Percentiles rank a stretch among this genome's conserved stretches.
Evolutionary conservation across 2,797 vertebrate genomes (phyloP).

Genomic region (Characodon lateralis): DNA sequence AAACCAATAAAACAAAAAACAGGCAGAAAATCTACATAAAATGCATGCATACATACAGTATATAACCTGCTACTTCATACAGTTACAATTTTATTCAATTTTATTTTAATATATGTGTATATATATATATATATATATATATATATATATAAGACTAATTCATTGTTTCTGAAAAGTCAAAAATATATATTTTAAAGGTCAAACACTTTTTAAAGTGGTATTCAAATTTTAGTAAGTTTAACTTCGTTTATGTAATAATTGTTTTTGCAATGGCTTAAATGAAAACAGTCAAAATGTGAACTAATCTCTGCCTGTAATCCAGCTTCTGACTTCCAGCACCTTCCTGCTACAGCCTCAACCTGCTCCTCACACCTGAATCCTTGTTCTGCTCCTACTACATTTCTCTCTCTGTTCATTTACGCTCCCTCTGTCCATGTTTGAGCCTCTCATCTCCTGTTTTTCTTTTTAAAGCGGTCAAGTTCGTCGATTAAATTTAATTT

Average conservation of each 20-base stretch:
- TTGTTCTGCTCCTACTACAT: slow-evolving; percentile 10
- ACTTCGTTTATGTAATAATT: background rate
- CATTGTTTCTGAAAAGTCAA: too few relatives aligned
- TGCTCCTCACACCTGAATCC: slow-evolving; percentile 49
- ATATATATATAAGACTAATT: too few relatives aligned
- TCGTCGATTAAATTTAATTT: slow-evolving; percentile 13
- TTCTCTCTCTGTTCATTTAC: slow-evolving; percentile 15
- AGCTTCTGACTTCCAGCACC: slow-evolving; percentile 3
- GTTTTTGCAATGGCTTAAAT: background rate
- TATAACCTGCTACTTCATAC: too few relatives aligned
- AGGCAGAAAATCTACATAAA: too few relatives aligned
- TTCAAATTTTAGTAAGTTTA: too few relatives aligned
- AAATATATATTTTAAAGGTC: too few relatives aligned
- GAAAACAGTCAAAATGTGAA: slow-evolving; percentile 12
- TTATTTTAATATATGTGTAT: too few relatives aligned
- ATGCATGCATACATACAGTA: too few relatives aligned
- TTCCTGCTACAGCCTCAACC: slow-evolving; percentile 29
- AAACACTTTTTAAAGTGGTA: too few relatives aligned
- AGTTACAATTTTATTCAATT: too few relatives aligned
- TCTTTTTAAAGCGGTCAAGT: slow-evolving; percentile 1
- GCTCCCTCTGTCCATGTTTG: background rate
- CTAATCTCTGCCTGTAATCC: slow-evolving; percentile 28
- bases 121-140: too few relatives aligned
- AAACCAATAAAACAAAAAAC: too few relatives aligned
- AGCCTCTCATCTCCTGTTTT: background rate